Percentiles rank a stretch among this genome's conserved stretches.
Conservation (phyloP, 2,113 vertebrate species). For the Murina feae region DNA sequence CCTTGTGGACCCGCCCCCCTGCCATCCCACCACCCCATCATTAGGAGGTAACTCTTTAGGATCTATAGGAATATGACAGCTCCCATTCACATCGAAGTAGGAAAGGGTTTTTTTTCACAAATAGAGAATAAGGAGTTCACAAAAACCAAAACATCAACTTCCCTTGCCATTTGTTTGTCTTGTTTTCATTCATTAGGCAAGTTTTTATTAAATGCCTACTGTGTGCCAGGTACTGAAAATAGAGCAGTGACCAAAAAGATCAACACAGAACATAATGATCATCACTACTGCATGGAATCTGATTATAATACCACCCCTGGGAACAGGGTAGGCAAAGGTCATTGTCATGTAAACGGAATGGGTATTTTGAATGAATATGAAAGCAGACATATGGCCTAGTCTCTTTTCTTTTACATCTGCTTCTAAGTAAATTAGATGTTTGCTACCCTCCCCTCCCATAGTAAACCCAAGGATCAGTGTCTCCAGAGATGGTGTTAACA, state of each 20-base stretch:
- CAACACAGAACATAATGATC: neutral
- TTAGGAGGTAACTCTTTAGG: neutral
- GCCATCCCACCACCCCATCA: neutral
- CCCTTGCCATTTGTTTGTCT: neutral
- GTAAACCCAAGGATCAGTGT: neutral
- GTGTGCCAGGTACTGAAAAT: neutral
- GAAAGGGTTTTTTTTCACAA: neutral
- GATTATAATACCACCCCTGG: neutral
- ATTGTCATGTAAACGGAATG: neutral
- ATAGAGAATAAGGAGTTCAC: neutral
- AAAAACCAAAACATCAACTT: neutral
- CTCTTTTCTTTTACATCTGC: neutral
- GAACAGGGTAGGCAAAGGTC: neutral
- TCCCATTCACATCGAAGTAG: neutral
- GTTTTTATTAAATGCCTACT: neutral
- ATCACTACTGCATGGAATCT: neutral
- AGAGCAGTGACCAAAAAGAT: neutral
- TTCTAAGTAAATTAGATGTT: constrained; percentile 19
- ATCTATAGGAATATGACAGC: neutral
- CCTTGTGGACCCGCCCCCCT: neutral
- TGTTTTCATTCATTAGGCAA: neutral
- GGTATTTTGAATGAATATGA: neutral
- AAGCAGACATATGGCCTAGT: neutral
- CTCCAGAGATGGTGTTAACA: neutral
- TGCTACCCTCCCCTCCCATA: neutral